Conservation (phyloP, 2,113 vertebrate species). For the human (Homo sapiens) region GRCh38 chr4:171285001-171285500, state of each 20-base stretch:
- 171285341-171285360: not conserved
- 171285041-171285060: not conserved
- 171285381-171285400: not conserved
- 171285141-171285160: not conserved
- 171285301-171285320: not conserved
- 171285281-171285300: not conserved
- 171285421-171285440: not conserved
- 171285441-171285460: not conserved
- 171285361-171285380: not conserved
- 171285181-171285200: too few species aligned
- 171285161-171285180: not conserved
- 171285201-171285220: too few species aligned
- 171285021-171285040: not conserved
- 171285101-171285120: fast-evolving
- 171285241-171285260: not conserved
- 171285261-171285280: not conserved
- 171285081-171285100: fast-evolving
- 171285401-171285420: not conserved
- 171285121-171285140: fast-evolving
- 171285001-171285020: not conserved
- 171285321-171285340: not conserved
- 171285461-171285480: not conserved
- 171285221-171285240: not conserved
- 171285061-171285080: not conserved
- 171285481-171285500: not conserved